A percentile compares a stretch with the other conserved stretches of the same genome.
These are phyloP conservation scores for Hyaena hyaena DNA, from an alignment of 2,113 vertebrate species.

Conservation along the genomic window DNA sequence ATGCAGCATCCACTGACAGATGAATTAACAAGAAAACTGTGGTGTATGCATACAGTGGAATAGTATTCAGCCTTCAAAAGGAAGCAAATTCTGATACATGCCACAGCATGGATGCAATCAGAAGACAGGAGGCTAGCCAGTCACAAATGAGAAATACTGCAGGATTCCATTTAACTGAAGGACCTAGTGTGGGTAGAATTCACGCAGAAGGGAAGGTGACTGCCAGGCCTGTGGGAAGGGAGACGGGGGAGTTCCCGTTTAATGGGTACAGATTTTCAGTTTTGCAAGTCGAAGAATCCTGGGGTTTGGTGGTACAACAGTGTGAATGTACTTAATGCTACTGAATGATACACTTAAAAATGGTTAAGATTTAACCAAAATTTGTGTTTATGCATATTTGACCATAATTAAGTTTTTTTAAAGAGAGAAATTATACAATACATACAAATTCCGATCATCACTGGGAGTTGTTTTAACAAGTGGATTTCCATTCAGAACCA, in stretches of 20 bases:
- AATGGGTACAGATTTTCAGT: neutral
- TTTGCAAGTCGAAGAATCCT: neutral
- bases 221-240: accelerated
- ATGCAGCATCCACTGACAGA: neutral
- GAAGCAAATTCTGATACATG: neutral
- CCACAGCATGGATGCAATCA: neutral
- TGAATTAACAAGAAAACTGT: neutral
- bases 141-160: neutral
- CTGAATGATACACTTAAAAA: neutral
- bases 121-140: neutral
- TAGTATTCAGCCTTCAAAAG: neutral
- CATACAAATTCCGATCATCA: accelerated
- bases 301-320: accelerated
- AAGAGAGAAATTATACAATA: neutral
- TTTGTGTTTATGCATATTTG: neutral
- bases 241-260: accelerated
- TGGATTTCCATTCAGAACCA: neutral
- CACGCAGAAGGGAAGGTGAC: neutral
- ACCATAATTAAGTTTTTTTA: neutral
- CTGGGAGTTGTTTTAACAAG: neutral
- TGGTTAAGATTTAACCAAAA: neutral
- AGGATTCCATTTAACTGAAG: neutral
- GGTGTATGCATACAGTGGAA: accelerated
- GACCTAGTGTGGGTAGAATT: too few species aligned
- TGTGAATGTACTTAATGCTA: accelerated